Base-by-base conservation (phyloP, 2,888 invertebrate species). In the Luffia ferchaultella region DNA sequence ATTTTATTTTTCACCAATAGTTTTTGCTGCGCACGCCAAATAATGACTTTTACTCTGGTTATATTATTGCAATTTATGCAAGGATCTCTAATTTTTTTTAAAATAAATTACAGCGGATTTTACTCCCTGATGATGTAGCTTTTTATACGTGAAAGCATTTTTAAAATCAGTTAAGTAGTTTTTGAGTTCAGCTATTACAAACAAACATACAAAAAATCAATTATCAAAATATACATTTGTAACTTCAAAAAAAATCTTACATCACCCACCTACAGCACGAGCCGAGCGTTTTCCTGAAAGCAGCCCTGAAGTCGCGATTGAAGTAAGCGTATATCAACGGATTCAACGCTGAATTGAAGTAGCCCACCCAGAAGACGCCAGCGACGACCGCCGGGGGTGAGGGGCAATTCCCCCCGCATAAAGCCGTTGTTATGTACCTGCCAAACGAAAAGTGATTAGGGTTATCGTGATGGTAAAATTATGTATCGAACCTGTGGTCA, bases 311-410 rank as follows among this genome's bases (percentile, higher is more conserved):
- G 78, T 98, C 98, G 50, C 97, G 87, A 78, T 97, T 98, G 87
- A 97, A 98, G 82, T 97, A 97, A 42, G 98, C 97, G 84, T 97
- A 97, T 71, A 98, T 96, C 60, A 98, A 89, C 2, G 98, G 98
- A 77, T 98, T 98, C 49, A 98, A 87, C 18, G 96, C 96, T 12
- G 96, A 96, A 82, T 98, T 98, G 85, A 96, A 96, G 85, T 98
- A 98, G 30, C 98, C 98, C 52, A 97, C 92, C 98, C 98, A 98
- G 85, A 98, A 98, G 40, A 97, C 91, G 5, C 92, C 89, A 0
- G 95, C 93, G 46, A 97, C 95, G 41, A 98, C 90, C 42, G 93
- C 88, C 1, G 91, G 90, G 0, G 97, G 96, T 51, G 92, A 93
- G 44, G 90, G 89, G 73, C 96, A 96, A 2, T 87, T 84, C 49